These are phyloP conservation scores for Xenopus petersii DNA, from an alignment of 2,797 vertebrate genomes.

Conservation along the genomic window DNA sequence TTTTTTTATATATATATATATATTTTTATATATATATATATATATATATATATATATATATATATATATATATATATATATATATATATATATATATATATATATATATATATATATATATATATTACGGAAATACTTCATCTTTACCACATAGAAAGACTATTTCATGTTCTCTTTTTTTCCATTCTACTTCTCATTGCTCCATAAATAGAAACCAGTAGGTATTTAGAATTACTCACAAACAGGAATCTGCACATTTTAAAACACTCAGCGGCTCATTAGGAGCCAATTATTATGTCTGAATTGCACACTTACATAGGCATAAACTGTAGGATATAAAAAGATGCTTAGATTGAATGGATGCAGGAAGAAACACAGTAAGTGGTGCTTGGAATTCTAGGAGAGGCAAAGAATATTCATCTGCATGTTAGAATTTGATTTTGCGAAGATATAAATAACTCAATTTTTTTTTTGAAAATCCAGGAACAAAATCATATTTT, in stretches of 20 bases:
- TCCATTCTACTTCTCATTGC: neutral
- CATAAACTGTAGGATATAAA: neutral
- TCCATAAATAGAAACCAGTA: slow-evolving; percentile 8
- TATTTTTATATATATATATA: too few relatives aligned
- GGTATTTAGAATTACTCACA: slow-evolving; percentile 6
- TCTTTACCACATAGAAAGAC: neutral
- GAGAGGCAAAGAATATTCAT: neutral
- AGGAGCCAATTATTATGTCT: slow-evolving; percentile 2
- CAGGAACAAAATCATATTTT: too few relatives aligned
- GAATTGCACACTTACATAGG: neutral
- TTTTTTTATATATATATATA: too few relatives aligned
- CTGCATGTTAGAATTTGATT: too few relatives aligned
- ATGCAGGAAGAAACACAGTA: neutral
- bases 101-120: too few relatives aligned
- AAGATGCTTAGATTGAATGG: neutral
- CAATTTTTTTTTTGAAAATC: too few relatives aligned
- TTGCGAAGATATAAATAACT: too few relatives aligned
- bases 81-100: too few relatives aligned
- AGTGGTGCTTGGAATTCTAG: neutral
- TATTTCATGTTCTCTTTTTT: neutral
- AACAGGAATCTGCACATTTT: slow-evolving; percentile 10
- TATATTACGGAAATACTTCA: neutral
- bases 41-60: too few relatives aligned
- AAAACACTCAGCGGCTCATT: slow-evolving; percentile 1
- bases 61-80: too few relatives aligned